phyloP scores from a whole-genome alignment of 2,113 vertebrate species.

The Dipodomys ordii region DNA sequence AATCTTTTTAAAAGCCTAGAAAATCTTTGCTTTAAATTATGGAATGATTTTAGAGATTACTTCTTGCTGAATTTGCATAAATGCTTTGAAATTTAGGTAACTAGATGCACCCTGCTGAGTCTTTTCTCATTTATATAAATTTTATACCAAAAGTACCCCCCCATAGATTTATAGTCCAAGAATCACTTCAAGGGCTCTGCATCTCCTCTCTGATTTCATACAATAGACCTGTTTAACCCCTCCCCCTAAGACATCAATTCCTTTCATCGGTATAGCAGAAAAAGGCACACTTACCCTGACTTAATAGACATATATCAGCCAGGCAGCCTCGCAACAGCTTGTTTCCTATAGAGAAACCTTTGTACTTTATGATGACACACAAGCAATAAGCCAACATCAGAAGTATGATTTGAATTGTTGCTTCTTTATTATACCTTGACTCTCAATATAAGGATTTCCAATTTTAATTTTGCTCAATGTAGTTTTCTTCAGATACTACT shows the following conservation, averaged over 20 bases:
- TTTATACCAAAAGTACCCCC: conserved; percentile 2
- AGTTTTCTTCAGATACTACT: neutral
- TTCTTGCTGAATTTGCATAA: conserved; percentile 53
- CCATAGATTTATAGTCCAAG: conserved; percentile 29
- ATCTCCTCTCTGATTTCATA: neutral
- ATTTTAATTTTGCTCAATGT: neutral
- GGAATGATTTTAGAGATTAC: conserved; percentile 35
- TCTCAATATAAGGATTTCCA: neutral
- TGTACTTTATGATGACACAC: neutral
- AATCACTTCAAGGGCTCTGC: neutral
- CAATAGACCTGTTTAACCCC: neutral
- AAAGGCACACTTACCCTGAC: neutral
- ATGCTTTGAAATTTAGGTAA: conserved; percentile 5
- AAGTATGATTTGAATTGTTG: neutral
- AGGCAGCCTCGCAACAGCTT: neutral
- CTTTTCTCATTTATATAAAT: conserved; percentile 45
- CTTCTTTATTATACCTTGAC: neutral
- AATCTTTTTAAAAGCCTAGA: neutral
- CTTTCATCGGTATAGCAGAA: neutral
- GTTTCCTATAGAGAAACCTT: neutral
- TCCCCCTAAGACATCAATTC: neutral
- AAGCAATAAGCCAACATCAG: neutral
- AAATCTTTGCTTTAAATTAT: conserved; percentile 60
- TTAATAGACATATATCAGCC: neutral
- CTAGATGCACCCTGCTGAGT: conserved; percentile 38